Evolutionary conservation across 2,888 invertebrate genomes (phyloP), one percentile per base, ranked within the genome.

Genomic region (Spodoptera picta): DNA sequence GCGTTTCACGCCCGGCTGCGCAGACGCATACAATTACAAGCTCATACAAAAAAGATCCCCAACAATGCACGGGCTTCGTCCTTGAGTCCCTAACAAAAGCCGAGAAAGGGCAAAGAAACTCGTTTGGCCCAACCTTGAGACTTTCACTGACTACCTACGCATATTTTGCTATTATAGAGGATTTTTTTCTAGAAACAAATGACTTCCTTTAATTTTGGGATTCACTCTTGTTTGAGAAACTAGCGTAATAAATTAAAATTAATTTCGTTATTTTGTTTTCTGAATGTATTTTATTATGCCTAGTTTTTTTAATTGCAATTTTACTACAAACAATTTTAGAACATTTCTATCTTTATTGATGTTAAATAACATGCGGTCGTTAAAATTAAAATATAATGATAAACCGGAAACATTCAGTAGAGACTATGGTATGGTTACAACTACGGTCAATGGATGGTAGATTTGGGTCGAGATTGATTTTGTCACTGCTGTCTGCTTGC

Each of bases 21-120:
- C 91, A 88, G 92, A 90, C 92, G 92, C 93, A 92, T 92, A 92
- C 92, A 92, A 92, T 93, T 93, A 94, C 89, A 84, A 65, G 84
- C 78, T 81, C 83, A 87, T 85, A 92, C 75, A 92, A 93, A 81
- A 93, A 94, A 92, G 83, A 89, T 84, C 81, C 88, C 82, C 83
- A 90, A 92, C 93, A 94, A 94, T 92, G 91, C 81, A 67, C 90
- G 86, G 85, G 83, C 83, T 77, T 88, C 93, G 94, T 94, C 94
- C 94, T 94, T 93, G 93, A 84, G 84, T 85, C 88, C 91, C 91
- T 85, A 92, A 93, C 92, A 93, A 93, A 93, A 94, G 92, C 91
- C 86, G 90, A 92, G 93, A 92, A 94, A 93, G 93, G 93, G 93
- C 94, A 93, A 89, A 90, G 90, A 90, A 94, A 94, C 94, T 91